Conservation (phyloP, 2,888 invertebrate genomes). For the Drosophila longiperda region DNA sequence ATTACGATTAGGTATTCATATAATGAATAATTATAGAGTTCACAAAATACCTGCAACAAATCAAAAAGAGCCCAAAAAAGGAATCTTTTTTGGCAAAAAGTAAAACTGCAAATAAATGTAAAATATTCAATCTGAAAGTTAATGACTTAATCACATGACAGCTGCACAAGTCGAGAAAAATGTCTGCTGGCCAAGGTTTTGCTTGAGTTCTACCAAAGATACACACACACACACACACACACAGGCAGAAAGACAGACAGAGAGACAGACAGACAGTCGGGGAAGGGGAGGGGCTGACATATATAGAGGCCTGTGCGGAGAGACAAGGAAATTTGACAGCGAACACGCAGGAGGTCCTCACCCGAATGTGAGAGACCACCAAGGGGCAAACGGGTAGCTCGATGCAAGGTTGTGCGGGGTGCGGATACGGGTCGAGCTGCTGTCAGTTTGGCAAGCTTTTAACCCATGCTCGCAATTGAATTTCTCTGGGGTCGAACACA, state of each 20-base stretch:
- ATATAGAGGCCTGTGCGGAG: slow-evolving; percentile 36
- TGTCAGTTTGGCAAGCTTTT: slow-evolving; percentile 72
- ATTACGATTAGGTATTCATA: background rate
- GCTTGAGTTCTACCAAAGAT: slow-evolving; percentile 12
- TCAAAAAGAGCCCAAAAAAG: background rate
- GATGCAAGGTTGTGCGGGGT: slow-evolving; percentile 3
- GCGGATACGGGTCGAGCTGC: slow-evolving; percentile 58
- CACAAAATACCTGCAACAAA: background rate
- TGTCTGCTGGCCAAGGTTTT: slow-evolving; percentile 8
- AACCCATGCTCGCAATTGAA: slow-evolving; percentile 69
- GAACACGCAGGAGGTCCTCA: slow-evolving; percentile 56
- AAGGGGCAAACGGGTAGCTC: slow-evolving; percentile 6
- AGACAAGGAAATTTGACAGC: slow-evolving; percentile 61
- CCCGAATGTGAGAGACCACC: slow-evolving; percentile 44
- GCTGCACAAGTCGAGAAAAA: slow-evolving; percentile 25
- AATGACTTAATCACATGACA: slow-evolving; percentile 51
- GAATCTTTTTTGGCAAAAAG: background rate
- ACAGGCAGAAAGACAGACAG: background rate
- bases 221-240: slow-evolving; percentile 12
- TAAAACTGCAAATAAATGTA: slow-evolving; percentile 17
- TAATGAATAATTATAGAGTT: background rate
- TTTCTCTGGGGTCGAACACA: slow-evolving; percentile 35
- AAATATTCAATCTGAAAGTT: slow-evolving; percentile 27
- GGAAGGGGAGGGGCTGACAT: slow-evolving; percentile 7
- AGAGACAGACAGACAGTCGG: background rate